Base-by-base conservation (phyloP, 1,140 invertebrate species). In the Holotrichia oblita region DNA sequence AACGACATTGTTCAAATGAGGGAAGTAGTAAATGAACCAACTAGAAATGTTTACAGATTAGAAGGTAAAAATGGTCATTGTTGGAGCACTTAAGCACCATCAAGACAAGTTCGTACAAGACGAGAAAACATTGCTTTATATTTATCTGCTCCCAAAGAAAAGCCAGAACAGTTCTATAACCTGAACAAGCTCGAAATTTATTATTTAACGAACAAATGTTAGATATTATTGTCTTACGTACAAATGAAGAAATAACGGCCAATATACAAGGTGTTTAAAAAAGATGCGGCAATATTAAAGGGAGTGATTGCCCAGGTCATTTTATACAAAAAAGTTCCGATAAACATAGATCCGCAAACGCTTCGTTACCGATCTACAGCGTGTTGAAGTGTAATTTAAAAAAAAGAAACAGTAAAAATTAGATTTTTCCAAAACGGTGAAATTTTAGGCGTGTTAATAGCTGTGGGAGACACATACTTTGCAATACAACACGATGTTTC, bases 191-290 rank as follows among this genome's bases (percentile, higher is more conserved):
- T 59, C 75, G 78, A 72, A 75, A 40, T 73, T 75, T 74, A 61
- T 75, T 79, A 14, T 61, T 79, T 40, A 64, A 74, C 17, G 73
- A 79, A 27, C 20, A 73, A 34, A 79, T 79, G 20, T 40, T 75
- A 44, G 73, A 79, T 41, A 79, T 59, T 55, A 40, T 76, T 64
- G 73, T 79, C 14, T 40, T 73, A n/a, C 55, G 75, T 79, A 61
- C 78, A 64, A 79, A 75, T 64, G 72, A 75, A 76, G 78, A 79
- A 79, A n/a, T n/a, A n/a, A n/a, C n/a, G n/a, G n/a, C n/a, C n/a
- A n/a, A n/a, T n/a, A n/a, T n/a, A n/a, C n/a, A n/a, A n/a, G n/a
- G n/a, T n/a, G n/a, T n/a, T n/a, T n/a, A n/a, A n/a, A n/a, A n/a
- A n/a, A n/a, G n/a, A n/a, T n/a, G n/a, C n/a, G n/a, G n/a, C n/a